These are phyloP conservation scores for Drosophila mimica DNA, from an alignment of 2,888 invertebrate species.

Conservation along the genomic window DNA sequence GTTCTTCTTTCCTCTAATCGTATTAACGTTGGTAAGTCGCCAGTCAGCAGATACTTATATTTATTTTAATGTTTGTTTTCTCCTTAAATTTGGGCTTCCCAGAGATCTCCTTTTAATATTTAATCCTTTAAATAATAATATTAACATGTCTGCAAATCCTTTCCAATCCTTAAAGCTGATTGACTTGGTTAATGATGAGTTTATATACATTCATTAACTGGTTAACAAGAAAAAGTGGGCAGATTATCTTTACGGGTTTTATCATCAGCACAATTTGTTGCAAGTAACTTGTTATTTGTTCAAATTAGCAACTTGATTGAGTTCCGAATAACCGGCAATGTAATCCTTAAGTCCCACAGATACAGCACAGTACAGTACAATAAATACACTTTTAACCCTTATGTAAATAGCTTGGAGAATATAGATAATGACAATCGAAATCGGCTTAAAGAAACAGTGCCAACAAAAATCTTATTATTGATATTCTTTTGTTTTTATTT, in stretches of 20 bases:
- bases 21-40: not conserved
- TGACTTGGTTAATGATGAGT: not conserved
- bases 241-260: not conserved
- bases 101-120: not conserved
- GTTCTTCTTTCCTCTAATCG: not conserved
- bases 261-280: not conserved
- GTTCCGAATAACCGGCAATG: not conserved
- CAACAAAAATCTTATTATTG: not conserved
- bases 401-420: not conserved
- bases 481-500: not conserved
- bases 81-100: too few relatives aligned
- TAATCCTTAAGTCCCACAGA: not conserved
- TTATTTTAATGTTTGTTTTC: not conserved
- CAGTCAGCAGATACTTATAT: not conserved
- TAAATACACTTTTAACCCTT: not conserved
- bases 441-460: rapidly evolving
- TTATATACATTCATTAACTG: not conserved
- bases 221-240: not conserved
- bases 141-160: not conserved
- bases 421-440: not conserved
- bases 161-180: not conserved
- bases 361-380: not conserved
- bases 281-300: not conserved
- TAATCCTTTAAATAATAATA: not conserved
- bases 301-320: not conserved